These are phyloP conservation scores for Actenoides lindsayi DNA, from an alignment of 2,113 vertebrate species.

Conservation along the genomic window DNA sequence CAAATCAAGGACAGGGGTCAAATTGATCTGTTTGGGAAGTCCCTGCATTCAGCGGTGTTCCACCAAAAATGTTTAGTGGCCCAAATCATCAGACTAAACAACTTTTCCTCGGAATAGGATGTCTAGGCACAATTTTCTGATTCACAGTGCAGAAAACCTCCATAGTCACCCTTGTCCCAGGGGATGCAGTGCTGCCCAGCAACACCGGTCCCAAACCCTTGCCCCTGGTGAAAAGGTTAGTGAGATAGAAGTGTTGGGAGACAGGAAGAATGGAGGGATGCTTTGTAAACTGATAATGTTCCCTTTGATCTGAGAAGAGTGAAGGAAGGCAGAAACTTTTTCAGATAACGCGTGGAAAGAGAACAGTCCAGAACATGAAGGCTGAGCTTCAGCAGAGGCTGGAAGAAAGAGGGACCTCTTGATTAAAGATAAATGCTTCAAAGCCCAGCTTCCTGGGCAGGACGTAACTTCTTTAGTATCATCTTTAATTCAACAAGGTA, in stretches of 20 bases:
- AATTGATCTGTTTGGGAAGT: neutral
- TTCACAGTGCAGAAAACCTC: neutral
- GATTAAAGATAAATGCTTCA: conserved; percentile 10
- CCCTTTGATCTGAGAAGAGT: conserved; percentile 63
- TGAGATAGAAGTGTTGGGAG: conserved; percentile 8
- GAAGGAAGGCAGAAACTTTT: conserved; percentile 50
- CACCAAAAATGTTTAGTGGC: neutral
- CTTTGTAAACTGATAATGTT: conserved; percentile 56
- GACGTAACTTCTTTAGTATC: neutral
- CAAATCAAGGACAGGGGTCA: conserved; percentile 49
- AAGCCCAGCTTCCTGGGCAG: neutral
- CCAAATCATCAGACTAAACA: neutral
- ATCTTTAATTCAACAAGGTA: neutral
- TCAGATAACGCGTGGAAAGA: conserved; percentile 36
- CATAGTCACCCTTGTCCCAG: fast-evolving
- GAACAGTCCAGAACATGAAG: neutral
- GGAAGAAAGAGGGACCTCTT: neutral
- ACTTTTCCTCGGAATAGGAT: neutral
- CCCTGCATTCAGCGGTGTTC: neutral
- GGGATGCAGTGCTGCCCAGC: neutral
- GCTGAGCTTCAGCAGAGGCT: conserved; percentile 3
- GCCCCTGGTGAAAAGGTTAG: neutral
- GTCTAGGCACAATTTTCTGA: neutral
- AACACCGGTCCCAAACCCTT: neutral
- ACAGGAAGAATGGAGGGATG: neutral